Conservation (phyloP, 2,888 invertebrate genomes). For the Perizoma flavofasciatum region DNA sequence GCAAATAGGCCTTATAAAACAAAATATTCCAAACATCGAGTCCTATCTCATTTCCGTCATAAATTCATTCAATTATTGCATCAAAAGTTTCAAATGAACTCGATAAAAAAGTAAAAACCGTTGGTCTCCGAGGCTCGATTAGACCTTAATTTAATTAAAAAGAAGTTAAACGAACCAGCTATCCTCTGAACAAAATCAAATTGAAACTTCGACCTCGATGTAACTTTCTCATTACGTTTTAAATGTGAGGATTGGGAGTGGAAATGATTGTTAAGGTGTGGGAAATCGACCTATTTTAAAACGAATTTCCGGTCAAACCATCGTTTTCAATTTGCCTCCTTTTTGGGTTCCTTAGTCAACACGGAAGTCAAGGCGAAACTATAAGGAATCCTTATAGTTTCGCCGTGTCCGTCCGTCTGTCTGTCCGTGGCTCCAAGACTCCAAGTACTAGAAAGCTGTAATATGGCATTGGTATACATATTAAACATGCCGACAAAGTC, state of each 20-base stretch:
- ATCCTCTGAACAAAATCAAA: constrained; percentile 61
- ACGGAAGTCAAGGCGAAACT: too few relatives aligned
- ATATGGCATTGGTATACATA: too few relatives aligned
- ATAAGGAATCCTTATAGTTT: too few relatives aligned
- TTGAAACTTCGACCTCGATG: constrained; percentile 60
- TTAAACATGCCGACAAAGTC: too few relatives aligned
- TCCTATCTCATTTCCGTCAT: constrained; percentile 2
- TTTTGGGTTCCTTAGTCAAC: too few relatives aligned
- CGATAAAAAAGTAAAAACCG: constrained; percentile 42
- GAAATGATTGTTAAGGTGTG: constrained; percentile 28
- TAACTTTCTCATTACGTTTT: constrained; percentile 57
- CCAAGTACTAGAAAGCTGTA: too few relatives aligned
- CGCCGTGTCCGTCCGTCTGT: too few relatives aligned
- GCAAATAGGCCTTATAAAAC: too few relatives aligned
- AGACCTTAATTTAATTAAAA: constrained; percentile 74
- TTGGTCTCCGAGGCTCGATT: constrained; percentile 49
- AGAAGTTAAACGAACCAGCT: constrained; percentile 69
- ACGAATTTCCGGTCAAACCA: constrained; percentile 1
- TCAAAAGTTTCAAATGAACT: constrained; percentile 44
- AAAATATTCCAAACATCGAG: too few relatives aligned
- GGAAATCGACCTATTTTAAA: constrained; percentile 11
- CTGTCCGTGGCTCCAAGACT: too few relatives aligned
- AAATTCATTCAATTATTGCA: constrained; percentile 17
- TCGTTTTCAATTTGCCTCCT: neutral
- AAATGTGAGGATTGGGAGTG: constrained; percentile 47